Percentiles rank a stretch among this genome's conserved stretches.
Conservation (phyloP, 2,797 vertebrate genomes). For the Xerus rutilus region DNA sequence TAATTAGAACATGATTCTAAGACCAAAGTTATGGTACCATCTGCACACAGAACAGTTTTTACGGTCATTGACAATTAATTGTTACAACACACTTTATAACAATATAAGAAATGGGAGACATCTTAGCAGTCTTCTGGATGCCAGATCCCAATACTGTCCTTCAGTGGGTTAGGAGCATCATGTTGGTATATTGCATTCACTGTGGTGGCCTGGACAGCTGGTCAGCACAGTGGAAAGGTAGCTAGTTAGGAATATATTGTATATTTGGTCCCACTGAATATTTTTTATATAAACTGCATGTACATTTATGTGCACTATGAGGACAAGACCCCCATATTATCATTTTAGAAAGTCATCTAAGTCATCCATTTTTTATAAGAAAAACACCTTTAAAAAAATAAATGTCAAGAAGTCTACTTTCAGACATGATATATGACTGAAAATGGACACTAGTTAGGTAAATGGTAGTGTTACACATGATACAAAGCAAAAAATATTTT, state of each 20-base stretch:
- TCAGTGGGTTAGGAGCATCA: neutral
- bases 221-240: neutral
- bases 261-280: neutral
- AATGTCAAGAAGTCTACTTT: constrained; percentile 47
- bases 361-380: constrained; percentile 7
- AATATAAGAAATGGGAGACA: neutral
- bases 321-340: neutral
- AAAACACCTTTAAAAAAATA: constrained; percentile 49
- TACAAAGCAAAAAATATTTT: neutral
- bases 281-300: neutral
- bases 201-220: neutral
- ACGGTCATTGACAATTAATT: neutral
- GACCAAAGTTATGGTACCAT: neutral
- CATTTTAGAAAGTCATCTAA: neutral
- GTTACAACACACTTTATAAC: neutral
- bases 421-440: constrained; percentile 44
- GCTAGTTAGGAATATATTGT: neutral
- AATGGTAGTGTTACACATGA: constrained; percentile 66
- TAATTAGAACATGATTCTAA: neutral
- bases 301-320: neutral
- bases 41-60: neutral
- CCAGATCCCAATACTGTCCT: neutral
- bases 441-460: neutral
- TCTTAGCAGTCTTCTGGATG: neutral
- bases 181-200: neutral